These are phyloP conservation scores for Brachionus manjavacas DNA, from an alignment of 1,140 invertebrate genomes.

Conservation along the genomic window DNA sequence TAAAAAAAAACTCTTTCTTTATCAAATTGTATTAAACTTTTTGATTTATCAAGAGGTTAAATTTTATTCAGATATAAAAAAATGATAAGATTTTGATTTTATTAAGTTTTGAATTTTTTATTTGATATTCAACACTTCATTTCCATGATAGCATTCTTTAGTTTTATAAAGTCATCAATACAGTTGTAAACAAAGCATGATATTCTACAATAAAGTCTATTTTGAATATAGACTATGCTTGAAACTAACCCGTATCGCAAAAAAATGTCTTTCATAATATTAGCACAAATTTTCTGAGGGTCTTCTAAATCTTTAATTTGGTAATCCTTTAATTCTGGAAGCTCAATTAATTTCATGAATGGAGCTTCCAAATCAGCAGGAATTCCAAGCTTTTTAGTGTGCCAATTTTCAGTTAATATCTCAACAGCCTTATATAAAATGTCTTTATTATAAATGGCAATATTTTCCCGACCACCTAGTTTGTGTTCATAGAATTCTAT, in stretches of 20 bases:
- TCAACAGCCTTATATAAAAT: background rate
- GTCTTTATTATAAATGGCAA: background rate
- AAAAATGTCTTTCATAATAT: background rate
- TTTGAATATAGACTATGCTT: background rate
- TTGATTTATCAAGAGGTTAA: background rate
- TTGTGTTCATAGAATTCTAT: background rate
- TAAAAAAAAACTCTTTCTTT: too few species aligned
- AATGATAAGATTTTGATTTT: background rate
- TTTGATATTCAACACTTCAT: background rate
- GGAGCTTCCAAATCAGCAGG: conserved; percentile 11
- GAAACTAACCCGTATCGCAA: background rate
- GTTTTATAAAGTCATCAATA: conserved; percentile 9
- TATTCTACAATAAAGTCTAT: conserved; percentile 23
- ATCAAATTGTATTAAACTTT: too few species aligned
- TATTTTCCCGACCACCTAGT: background rate
- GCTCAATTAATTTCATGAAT: conserved; percentile 19
- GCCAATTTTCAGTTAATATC: background rate
- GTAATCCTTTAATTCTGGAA: background rate
- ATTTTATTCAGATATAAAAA: background rate
- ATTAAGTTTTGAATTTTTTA: background rate
- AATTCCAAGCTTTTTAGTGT: background rate
- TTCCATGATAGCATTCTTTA: background rate
- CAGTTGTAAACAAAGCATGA: conserved; percentile 9
- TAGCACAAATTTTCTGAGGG: background rate
- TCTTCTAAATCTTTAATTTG: background rate